A percentile compares a stretch with the other conserved stretches of the same genome.
phyloP scores from a whole-genome alignment of 2,113 vertebrate species.

The Bambusicola thoracicus region DNA sequence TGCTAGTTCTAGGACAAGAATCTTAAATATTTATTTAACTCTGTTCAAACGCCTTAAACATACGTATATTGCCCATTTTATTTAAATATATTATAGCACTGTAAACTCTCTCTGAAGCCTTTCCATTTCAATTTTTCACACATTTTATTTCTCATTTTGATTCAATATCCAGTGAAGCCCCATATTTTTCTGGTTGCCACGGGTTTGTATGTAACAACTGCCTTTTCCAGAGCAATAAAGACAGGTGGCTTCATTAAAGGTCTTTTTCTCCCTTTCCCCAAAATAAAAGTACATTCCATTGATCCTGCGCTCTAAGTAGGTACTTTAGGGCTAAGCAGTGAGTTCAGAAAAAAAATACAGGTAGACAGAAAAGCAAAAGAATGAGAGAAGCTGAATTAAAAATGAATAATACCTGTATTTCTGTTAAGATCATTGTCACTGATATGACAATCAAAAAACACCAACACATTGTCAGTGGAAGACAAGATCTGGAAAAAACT shows the following conservation, averaged over 20 bases:
- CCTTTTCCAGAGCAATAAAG: background rate
- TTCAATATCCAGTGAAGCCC: background rate
- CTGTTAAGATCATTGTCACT: background rate
- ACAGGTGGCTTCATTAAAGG: background rate
- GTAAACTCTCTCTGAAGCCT: background rate
- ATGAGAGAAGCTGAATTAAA: background rate
- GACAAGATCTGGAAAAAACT: constrained; percentile 32
- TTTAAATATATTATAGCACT: background rate
- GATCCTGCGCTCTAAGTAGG: background rate
- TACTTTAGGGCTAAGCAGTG: background rate
- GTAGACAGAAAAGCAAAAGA: background rate
- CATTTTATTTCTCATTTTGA: background rate
- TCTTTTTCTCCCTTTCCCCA: background rate
- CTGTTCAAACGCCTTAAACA: background rate
- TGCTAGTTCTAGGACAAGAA: background rate
- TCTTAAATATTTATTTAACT: background rate
- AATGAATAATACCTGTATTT: constrained; percentile 40
- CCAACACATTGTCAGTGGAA: constrained; percentile 29
- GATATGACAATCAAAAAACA: constrained; percentile 27
- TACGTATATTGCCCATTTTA: background rate
- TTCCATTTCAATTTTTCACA: background rate
- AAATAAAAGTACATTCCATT: background rate
- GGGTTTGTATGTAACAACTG: background rate
- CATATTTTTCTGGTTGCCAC: background rate
- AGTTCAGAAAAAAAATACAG: background rate